Base-by-base conservation (phyloP, 2,888 invertebrate genomes). In the Drosophila rellima region DNA sequence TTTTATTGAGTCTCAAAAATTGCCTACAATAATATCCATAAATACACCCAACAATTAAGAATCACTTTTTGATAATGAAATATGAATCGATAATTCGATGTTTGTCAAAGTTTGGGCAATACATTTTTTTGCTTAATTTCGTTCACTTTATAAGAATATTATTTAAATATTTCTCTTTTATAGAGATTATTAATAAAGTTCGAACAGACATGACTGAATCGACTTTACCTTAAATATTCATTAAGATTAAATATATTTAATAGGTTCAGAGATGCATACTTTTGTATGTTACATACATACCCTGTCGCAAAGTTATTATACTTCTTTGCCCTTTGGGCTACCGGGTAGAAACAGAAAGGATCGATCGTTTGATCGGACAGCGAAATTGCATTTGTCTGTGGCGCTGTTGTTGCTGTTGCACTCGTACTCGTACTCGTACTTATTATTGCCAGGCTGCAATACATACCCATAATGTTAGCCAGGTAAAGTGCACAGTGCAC, bases 331-430 rank as follows among this genome's bases (percentile, higher is more conserved):
- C 18, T 31, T 48, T 33, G 17, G 29, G 7, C 2, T 48, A 18
- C 1, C 13, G 48, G 6, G 48, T 48, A 48, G 33, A 18, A 70
- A 74, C 71, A 79, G 77, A 74, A 82, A 82, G 80, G 80, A 81
- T 82, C 80, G 82, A 78, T 62, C 55, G 55, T 31, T 45, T 78
- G 82, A 82, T 81, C 80, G 82, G 82, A 82, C 80, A 78, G 80
- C 64, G 80, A 82, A 81, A 81, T 81, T 81, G 80, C 80, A 82
- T 82, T 81, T 80, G 74, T 70, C 70, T 66, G 72, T 44, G 50
- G 39, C n/a, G 40, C 26, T 48, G 39, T 23, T 29, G 52, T 10
- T 47, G 62, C 2, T 31, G 55, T 11, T 26, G 63, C 61, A 73
- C 70, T 74, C 70, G 74, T 65, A 73, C 74, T 74, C 73, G 63